Base-by-base conservation (phyloP, 2,113 vertebrate genomes). In the Mus pahari region DNA sequence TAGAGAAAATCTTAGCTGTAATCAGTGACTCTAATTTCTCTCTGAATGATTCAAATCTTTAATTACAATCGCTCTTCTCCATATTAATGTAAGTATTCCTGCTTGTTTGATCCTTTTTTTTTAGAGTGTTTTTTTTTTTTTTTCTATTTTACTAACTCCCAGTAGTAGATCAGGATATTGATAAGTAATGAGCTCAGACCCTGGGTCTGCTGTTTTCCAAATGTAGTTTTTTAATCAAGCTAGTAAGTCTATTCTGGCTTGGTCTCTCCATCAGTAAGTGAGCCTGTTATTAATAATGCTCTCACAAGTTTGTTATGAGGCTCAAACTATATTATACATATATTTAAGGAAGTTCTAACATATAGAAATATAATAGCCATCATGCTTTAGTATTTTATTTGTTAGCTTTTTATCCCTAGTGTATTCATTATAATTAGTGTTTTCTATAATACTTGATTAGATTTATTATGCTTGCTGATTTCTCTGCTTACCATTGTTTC, bases 401-500 rank as follows among this genome's bases (percentile, higher is more conserved):
- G n/a, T 8, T 90, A 90, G 60, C 42, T 31, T 94, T 90, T 91
- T 73, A 75, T 92, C 14, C 31, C 36, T 86, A 74, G 14, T 4
- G 42, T 92, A 90, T 68, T 91, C 87, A 90, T 96, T 75, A 90
- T 77, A 94, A 78, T 91, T 90, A 92, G 36, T 68, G 55, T 92
- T 79, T 95, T 86, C 26, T 6, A 83, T 8, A 95, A 70, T 90
- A 31, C 73, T 94, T 97, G 93, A 87, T 97, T 95, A 91, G 60
- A 91, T 97, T 96, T 94, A 90, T 97, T 78, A 90, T 91, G 81
- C 86, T 92, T 94, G 68, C 79, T 94, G 79, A 91, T 97, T 97
- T 86, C 75, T 91, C 82, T 93, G 55, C 62, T 95, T 93, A 91
- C 22, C 31, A 79, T 66, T 91, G 78, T 77, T 96, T 89, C 26